Evolutionary conservation across 2,797 vertebrate genomes (phyloP), one percentile per base, ranked within the genome.

Genomic region (Hafferia zeledoni): DNA sequence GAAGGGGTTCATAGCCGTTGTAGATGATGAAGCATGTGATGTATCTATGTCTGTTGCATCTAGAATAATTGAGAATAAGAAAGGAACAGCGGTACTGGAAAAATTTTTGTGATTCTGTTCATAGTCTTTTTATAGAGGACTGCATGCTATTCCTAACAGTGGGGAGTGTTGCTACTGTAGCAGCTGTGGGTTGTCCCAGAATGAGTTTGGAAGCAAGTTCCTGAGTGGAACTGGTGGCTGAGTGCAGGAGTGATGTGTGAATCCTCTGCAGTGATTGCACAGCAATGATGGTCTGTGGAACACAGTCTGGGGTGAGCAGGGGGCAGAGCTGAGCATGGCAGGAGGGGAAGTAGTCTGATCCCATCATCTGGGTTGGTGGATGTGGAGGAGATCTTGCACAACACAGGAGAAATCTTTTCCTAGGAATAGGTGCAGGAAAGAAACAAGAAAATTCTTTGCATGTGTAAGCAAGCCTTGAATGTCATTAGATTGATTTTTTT

Each of bases 11-110:
- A 16, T 57, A 79, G 39, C 22, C 44, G 3, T 5, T 68, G 12
- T n/a, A 67, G 5, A 37, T 0, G 1, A 49, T 0, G 1, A 49
- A 67, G 50, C 19, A 33, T 13, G 11, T 10, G 30, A 15, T 49
- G 8, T 37, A 15, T 17, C 12, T 63, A 3, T 11, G 30, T 47
- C 67, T 41, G 18, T 18, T 70, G 14, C 17, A 49, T 47, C 28
- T 37, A 14, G 25, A 79, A 53, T 31, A 50, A 65, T 1, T 37
- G 33, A 52, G 39, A 19, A 18, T 37, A n/a, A n/a, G 50, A 57
- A 33, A 52, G 63, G 31, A 89, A 27, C 0, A 13, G 22, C 2
- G 2, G 8, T 43, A 49, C 25, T 30, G 24, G 47, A 30, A 35
- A 35, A 64, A 37, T 31, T 50, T 19, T 35, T 43, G n/a, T 22